Conservation (phyloP, 2,888 invertebrate genomes). For the Aleiodes leptofemur region DNA sequence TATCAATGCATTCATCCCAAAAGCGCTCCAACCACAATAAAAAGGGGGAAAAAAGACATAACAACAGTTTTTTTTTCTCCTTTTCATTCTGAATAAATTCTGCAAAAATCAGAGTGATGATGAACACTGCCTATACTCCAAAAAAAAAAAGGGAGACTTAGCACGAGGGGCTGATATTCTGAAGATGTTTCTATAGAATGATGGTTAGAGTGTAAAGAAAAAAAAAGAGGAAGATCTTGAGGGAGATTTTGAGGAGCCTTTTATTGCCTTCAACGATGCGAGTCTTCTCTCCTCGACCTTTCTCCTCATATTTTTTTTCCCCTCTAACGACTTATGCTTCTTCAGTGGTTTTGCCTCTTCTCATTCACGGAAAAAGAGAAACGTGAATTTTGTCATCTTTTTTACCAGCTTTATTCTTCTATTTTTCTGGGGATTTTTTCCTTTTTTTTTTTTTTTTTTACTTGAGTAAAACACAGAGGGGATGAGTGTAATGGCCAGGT, state of each 20-base stretch:
- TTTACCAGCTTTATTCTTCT: neutral
- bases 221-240: neutral
- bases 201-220: neutral
- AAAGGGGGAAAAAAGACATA: no score
- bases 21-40: no score
- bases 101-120: neutral
- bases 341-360: neutral
- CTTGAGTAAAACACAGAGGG: neutral
- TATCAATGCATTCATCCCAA: no score
- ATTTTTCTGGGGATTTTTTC: neutral
- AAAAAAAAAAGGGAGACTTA: neutral
- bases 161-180: neutral
- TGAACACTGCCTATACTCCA: neutral
- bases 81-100: no score
- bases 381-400: slow-evolving; percentile 14
- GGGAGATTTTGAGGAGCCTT: slow-evolving; percentile 17
- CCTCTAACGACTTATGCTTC: slow-evolving; percentile 42
- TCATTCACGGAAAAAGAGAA: slow-evolving; percentile 28
- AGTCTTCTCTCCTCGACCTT: slow-evolving; percentile 16
- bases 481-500: slow-evolving; percentile 30
- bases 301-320: neutral
- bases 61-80: no score
- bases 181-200: slow-evolving; percentile 9
- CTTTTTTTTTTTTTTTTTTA: neutral
- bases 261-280: slow-evolving; percentile 25